A percentile compares a stretch with the other conserved stretches of the same genome.
phyloP scores from a whole-genome alignment of 2,113 vertebrate genomes.

The Dicerorhinus sumatrensis region DNA sequence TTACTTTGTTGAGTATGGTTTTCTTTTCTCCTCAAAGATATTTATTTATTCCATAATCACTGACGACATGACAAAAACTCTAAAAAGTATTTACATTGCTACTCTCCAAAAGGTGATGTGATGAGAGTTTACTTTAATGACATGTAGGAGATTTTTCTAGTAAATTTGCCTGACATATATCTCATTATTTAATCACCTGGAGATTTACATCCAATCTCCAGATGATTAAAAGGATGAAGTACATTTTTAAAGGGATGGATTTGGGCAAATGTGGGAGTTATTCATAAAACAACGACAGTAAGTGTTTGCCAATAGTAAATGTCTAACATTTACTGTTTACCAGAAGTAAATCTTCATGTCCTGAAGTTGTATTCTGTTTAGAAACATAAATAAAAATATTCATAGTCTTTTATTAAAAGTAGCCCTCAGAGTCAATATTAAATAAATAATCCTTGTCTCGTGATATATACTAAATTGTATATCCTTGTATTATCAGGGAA shows the following conservation, averaged over 20 bases:
- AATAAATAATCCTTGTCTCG: conserved; percentile 22
- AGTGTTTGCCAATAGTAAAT: not conserved
- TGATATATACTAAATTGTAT: not conserved
- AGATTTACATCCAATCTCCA: not conserved
- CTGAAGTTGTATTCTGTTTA: conserved; percentile 18
- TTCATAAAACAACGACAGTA: conserved; percentile 31
- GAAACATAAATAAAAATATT: not conserved
- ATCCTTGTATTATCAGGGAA: conserved; percentile 36
- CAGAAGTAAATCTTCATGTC: not conserved
- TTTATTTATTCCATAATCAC: not conserved
- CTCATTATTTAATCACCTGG: not conserved
- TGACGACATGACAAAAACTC: not conserved
- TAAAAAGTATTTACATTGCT: conserved; percentile 46
- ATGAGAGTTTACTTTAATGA: not conserved
- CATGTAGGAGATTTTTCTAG: not conserved
- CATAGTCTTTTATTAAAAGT: not conserved
- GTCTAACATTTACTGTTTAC: too few species aligned
- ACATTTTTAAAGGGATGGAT: not conserved
- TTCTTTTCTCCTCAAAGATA: conserved; percentile 32
- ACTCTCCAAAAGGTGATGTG: not conserved
- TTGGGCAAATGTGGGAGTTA: not conserved
- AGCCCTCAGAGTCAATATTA: conserved; percentile 23
- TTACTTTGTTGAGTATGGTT: not conserved
- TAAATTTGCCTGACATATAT: not conserved
- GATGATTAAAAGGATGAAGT: not conserved